These are phyloP conservation scores for Idaea biselata DNA, from an alignment of 2,888 invertebrate species.

Conservation along the genomic window DNA sequence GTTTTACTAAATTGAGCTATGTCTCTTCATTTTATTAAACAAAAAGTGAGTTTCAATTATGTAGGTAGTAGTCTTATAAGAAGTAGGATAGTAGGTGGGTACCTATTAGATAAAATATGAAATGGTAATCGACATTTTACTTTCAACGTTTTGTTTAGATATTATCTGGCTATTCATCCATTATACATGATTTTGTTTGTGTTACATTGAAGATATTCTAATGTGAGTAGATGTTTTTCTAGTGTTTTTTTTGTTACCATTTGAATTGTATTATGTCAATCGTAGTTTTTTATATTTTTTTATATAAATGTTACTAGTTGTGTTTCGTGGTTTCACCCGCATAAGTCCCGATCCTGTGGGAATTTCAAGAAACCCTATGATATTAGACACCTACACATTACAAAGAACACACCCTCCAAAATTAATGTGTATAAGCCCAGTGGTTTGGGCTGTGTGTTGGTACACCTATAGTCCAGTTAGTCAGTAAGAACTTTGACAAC, in stretches of 20 bases:
- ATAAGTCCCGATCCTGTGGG: no score
- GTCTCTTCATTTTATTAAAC: background rate
- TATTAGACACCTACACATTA: no score
- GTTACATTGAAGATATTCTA: background rate
- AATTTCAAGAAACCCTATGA: no score
- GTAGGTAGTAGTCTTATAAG: background rate
- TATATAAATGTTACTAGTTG: background rate
- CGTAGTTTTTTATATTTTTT: background rate
- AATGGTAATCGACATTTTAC: background rate
- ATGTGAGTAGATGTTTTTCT: background rate
- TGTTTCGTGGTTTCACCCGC: no score
- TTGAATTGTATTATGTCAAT: background rate
- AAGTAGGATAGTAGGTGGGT: background rate
- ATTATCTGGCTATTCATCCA: background rate
- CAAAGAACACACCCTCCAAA: no score
- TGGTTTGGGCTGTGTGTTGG: no score
- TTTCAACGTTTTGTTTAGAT: slow-evolving; percentile 6
- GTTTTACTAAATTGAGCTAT: background rate
- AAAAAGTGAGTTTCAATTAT: background rate
- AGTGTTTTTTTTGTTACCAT: background rate
- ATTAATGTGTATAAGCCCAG: no score
- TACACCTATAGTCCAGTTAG: no score
- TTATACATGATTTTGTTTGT: background rate
- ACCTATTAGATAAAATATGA: slow-evolving; percentile 1
- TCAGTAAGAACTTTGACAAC: no score